phyloP scores from a whole-genome alignment of 1,140 invertebrate species.

The Procambarus clarkii region DNA sequence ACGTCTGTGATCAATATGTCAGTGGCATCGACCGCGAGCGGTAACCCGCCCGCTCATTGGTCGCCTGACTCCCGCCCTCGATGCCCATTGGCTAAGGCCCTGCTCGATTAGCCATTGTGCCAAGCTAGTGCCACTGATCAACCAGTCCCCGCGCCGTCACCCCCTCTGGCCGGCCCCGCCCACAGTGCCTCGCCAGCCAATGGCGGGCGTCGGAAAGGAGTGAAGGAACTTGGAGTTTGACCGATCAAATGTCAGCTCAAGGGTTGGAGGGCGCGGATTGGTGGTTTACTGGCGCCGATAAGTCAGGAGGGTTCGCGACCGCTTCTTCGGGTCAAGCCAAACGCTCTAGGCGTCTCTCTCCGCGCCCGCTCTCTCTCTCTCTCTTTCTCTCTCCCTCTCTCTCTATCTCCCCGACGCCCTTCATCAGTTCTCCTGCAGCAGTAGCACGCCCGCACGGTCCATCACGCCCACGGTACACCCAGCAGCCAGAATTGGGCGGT shows the following conservation, averaged over 20 bases:
- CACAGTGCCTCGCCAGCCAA: conserved; percentile 57
- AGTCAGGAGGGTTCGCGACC: conserved; percentile 47
- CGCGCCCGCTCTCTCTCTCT: neutral
- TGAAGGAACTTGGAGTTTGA: conserved; percentile 61
- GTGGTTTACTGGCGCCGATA: conserved; percentile 43
- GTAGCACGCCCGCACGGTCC: neutral
- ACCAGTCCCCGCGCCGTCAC: conserved; percentile 24
- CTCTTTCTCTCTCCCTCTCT: neutral
- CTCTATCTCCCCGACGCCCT: neutral
- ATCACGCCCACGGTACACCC: neutral
- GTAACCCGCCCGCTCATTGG: conserved; percentile 57
- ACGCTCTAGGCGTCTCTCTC: neutral
- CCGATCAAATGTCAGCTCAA: conserved; percentile 70
- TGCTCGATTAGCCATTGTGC: conserved; percentile 57
- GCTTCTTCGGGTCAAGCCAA: neutral
- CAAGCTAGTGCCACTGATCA: conserved; percentile 57
- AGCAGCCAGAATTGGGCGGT: neutral
- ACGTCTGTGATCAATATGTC: conserved; percentile 57
- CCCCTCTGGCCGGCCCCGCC: conserved; percentile 10
- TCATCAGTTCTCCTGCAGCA: neutral
- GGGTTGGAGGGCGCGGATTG: conserved; percentile 58
- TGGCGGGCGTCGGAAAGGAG: conserved; percentile 7
- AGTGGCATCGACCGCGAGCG: conserved; percentile 51
- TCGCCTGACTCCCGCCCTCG: conserved; percentile 55
- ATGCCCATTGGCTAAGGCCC: conserved; percentile 40